Conservation (phyloP, 2,888 invertebrate genomes). For the Fissipunctia ypsillon region DNA sequence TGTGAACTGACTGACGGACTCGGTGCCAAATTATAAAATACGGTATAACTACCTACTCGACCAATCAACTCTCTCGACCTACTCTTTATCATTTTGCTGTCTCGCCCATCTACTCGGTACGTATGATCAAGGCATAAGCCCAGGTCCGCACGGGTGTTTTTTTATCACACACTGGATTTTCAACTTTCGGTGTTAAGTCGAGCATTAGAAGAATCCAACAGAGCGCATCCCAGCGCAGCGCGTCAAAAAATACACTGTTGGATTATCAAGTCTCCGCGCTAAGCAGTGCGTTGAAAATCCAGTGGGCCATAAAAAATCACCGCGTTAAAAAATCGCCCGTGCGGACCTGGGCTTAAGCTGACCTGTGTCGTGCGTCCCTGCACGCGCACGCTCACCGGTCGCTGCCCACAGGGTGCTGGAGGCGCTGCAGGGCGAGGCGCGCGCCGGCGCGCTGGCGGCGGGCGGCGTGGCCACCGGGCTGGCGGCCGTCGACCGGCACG, state of each 20-base stretch:
- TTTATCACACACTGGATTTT: not conserved
- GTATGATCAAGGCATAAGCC: no score
- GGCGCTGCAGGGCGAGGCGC: constrained; percentile 73
- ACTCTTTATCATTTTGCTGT: no score
- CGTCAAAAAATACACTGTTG: not conserved
- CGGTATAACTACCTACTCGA: no score
- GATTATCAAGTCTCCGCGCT: not conserved
- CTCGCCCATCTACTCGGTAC: no score
- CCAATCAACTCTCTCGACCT: no score
- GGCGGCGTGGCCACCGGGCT: constrained; percentile 88
- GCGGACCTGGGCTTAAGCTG: not conserved
- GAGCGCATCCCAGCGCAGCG: not conserved
- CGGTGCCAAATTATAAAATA: no score
- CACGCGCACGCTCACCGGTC: not conserved
- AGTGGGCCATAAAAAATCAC: not conserved
- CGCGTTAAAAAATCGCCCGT: not conserved
- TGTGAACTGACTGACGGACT: no score
- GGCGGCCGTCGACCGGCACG: constrained; percentile 92
- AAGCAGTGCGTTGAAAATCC: not conserved
- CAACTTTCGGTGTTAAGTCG: not conserved
- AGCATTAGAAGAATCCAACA: not conserved
- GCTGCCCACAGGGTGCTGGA: constrained; percentile 69
- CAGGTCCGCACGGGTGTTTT: no score
- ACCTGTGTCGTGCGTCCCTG: not conserved
- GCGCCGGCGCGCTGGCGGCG: constrained; percentile 50